These are phyloP conservation scores for Vanessa cardui DNA, from an alignment of 2,888 invertebrate species.

Conservation along the genomic window DNA sequence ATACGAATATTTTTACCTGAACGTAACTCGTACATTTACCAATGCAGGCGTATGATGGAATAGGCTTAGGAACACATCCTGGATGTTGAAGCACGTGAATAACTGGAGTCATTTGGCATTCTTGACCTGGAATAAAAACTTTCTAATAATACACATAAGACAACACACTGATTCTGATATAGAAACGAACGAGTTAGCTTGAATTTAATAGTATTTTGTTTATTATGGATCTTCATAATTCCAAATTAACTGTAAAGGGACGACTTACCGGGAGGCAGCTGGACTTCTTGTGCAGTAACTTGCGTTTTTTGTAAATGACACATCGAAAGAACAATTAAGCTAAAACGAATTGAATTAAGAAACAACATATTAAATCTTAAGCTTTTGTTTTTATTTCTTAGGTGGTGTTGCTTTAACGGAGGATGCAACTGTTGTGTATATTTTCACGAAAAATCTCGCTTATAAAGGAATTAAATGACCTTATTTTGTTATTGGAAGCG, in stretches of 20 bases:
- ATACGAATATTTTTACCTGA: slow-evolving; percentile 84
- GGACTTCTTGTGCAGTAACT: slow-evolving; percentile 63
- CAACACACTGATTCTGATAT: not conserved
- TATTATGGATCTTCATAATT: too few relatives aligned
- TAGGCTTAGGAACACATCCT: slow-evolving; percentile 95
- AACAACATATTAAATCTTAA: slow-evolving; percentile 47
- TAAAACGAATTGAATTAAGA: slow-evolving; percentile 44
- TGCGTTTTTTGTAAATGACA: slow-evolving; percentile 54
- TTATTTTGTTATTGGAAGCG: slow-evolving; percentile 34
- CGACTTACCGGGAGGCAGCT: slow-evolving; percentile 62
- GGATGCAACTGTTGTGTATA: slow-evolving; percentile 26
- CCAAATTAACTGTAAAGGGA: not conserved
- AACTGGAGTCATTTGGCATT: slow-evolving; percentile 95
- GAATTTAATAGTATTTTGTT: too few relatives aligned
- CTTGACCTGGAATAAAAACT: slow-evolving; percentile 80
- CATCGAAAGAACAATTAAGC: slow-evolving; percentile 50
- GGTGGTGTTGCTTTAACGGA: slow-evolving; percentile 13
- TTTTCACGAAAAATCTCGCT: slow-evolving; percentile 26
- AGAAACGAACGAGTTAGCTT: too few relatives aligned
- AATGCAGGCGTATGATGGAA: slow-evolving; percentile 96
- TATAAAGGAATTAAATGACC: slow-evolving; percentile 40
- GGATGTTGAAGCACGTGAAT: slow-evolving; percentile 95
- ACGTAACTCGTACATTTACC: slow-evolving; percentile 96
- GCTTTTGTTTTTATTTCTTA: not conserved
- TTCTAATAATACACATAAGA: not conserved